Percentiles rank a stretch among this genome's conserved stretches.
Conservation (phyloP, 92 coral and sea anemone genomes). For the Phenganax subtilis region DNA sequence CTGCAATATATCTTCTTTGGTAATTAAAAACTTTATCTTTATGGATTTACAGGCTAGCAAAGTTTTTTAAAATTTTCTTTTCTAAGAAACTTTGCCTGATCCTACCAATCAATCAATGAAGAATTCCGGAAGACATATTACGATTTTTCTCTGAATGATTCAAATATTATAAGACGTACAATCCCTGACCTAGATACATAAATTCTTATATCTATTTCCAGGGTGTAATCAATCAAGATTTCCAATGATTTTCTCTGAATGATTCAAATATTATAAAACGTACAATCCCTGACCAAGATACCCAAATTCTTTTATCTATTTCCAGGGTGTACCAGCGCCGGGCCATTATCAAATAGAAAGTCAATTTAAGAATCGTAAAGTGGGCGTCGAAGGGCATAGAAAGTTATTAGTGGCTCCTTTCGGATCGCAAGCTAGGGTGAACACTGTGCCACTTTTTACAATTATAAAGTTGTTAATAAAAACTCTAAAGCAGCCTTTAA, state of each 20-base stretch:
- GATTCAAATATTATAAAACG: too few relatives aligned
- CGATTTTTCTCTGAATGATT: neutral
- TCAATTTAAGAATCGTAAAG: slow-evolving; percentile 62
- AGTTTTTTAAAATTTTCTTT: too few relatives aligned
- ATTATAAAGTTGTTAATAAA: neutral
- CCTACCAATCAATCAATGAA: too few relatives aligned
- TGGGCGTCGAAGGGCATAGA: slow-evolving; percentile 50
- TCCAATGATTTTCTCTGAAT: neutral
- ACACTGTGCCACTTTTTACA: neutral
- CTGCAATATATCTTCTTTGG: neutral
- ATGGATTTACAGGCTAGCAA: neutral
- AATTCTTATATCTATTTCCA: slow-evolving; percentile 1
- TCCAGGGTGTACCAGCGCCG: slow-evolving; percentile 92
- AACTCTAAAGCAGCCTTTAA: neutral
- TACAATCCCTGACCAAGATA: too few relatives aligned
- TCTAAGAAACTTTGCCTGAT: too few relatives aligned
- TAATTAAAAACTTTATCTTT: neutral
- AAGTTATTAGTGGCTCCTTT: slow-evolving; percentile 84
- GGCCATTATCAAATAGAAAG: slow-evolving; percentile 92
- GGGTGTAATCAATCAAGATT: slow-evolving; percentile 50
- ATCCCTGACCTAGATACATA: too few relatives aligned
- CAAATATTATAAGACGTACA: too few relatives aligned
- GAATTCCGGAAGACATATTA: neutral
- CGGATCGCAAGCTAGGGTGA: slow-evolving; percentile 90
- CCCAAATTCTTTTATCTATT: neutral